phyloP scores from a whole-genome alignment of 2,888 invertebrate species.

The Aproaerema taeniolella region DNA sequence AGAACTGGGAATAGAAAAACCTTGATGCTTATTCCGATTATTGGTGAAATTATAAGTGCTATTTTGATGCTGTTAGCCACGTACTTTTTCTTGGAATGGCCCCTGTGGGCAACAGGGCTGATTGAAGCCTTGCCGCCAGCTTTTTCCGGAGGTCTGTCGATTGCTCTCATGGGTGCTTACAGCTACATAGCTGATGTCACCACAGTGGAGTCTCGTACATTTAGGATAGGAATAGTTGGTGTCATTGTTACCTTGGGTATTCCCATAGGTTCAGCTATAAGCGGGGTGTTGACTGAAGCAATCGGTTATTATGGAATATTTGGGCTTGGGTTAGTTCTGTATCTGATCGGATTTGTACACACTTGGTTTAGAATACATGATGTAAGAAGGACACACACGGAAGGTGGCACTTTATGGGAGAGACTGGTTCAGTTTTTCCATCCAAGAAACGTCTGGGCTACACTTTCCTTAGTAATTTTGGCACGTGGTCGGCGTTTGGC shows the following conservation, averaged over 20 bases:
- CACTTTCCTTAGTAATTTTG: conserved; percentile 52
- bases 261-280: conserved; percentile 68
- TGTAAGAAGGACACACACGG: conserved; percentile 36
- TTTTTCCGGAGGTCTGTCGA: conserved; percentile 76
- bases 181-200: conserved; percentile 80
- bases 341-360: conserved; percentile 50
- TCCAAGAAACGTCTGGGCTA: conserved; percentile 56
- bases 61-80: conserved; percentile 70
- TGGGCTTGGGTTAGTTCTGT: conserved; percentile 43
- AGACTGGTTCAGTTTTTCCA: conserved; percentile 50
- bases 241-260: conserved; percentile 69
- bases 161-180: conserved; percentile 76
- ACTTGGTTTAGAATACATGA: conserved; percentile 54
- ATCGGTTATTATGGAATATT: conserved; percentile 68
- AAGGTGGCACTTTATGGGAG: conserved; percentile 40
- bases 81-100: conserved; percentile 75
- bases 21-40: conserved; percentile 73
- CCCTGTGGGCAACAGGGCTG: conserved; percentile 70
- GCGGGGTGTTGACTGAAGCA: conserved; percentile 65
- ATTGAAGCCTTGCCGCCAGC: conserved; percentile 75
- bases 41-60: conserved; percentile 73
- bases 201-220: conserved; percentile 75
- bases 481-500: conserved; percentile 36
- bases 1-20: conserved; percentile 75
- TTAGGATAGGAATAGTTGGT: conserved; percentile 78